Percentiles rank a stretch among this genome's conserved stretches.
phyloP scores from a whole-genome alignment of 2,113 vertebrate genomes.

The Podarcis cretensis region DNA sequence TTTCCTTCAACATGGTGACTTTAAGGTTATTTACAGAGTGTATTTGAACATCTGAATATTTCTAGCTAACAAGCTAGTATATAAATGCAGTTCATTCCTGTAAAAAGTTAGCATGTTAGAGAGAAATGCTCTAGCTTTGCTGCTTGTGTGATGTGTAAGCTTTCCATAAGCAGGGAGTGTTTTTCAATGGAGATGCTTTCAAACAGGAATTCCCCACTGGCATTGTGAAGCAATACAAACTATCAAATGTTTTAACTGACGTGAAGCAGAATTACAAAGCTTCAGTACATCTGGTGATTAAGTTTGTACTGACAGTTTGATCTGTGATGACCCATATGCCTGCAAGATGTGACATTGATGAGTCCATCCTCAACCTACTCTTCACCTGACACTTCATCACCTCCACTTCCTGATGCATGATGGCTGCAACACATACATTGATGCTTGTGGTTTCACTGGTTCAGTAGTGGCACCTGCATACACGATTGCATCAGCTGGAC shows the following conservation, averaged over 20 bases:
- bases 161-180: not conserved
- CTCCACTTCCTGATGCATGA: not conserved
- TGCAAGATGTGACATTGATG: not conserved
- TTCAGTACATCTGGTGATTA: not conserved
- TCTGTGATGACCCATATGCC: not conserved
- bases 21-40: too few species aligned
- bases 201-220: not conserved
- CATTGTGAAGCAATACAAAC: not conserved
- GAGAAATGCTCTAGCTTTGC: not conserved
- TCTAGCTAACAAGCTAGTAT: not conserved
- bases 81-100: not conserved
- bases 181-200: not conserved
- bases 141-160: not conserved
- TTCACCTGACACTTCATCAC: not conserved
- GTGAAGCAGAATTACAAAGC: not conserved
- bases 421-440: not conserved
- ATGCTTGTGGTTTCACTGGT: not conserved
- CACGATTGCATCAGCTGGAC: too few species aligned
- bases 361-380: not conserved
- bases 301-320: not conserved
- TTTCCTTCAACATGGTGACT: too few species aligned
- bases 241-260: not conserved
- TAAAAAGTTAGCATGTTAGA: not conserved
- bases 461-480: not conserved
- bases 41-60: not conserved